Evolutionary conservation across 2,888 invertebrate genomes (phyloP), one percentile per base, ranked within the genome.

Genomic region (Rhimphoctona megacephalus): DNA sequence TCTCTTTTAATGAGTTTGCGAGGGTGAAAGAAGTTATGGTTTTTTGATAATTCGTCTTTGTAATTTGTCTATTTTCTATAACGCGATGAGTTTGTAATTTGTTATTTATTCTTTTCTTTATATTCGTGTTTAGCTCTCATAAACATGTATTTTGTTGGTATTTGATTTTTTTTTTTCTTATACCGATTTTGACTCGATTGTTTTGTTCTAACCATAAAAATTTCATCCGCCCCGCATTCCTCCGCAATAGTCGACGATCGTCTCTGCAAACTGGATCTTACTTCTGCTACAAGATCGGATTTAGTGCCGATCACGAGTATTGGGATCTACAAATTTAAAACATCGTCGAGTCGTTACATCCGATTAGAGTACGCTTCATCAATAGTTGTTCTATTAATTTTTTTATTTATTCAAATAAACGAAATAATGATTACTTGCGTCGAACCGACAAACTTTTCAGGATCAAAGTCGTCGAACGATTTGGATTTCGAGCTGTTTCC

Each of bases 231-330:
- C 0, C 98, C 98, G 94, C 98, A 98, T 94, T 98, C 98, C 91
- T 97, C 98, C 1, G 99, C 98, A 92, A 97, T 95, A 43, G 95
- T 96, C 76, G 97, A 97, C 33, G 96, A 96, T 46, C 96, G 95
- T 89, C 96, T 94, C 80, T 96, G 95, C 82, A 96, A 95, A 91
- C 95, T 96, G 79, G 96, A 95, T 87, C 96, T 95, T 74, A 97
- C 96, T 93, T 97, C 97, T 90, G 97, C 97, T 0, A 97, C 96
- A 89, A 98, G 95, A 95, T 99, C 99, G 88, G 97, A 95, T 94
- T 99, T 99, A 1, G 99, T 98, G 19, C 99, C 99, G 92, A 99
- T 97, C 0, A 99, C 98, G 88, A 99, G 95, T 91, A 99, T 98
- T 0, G 99, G 99, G 92, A 99, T 97, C 96, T 98, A 94, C 84